Percentiles rank a stretch among this genome's conserved stretches.
These are phyloP conservation scores for Bombylius major DNA, from an alignment of 2,888 invertebrate genomes.

Conservation along the genomic window DNA sequence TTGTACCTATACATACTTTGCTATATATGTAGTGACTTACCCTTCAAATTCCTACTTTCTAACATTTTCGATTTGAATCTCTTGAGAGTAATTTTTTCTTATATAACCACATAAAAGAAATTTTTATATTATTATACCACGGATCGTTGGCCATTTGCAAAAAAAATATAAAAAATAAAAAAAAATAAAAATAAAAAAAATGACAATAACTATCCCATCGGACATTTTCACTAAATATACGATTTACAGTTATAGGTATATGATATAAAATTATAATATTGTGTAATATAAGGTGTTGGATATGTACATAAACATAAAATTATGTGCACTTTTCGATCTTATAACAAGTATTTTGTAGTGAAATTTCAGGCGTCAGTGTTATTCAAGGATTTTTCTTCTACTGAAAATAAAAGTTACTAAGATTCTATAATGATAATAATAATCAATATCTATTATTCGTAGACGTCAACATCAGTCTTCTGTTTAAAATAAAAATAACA, in stretches of 20 bases:
- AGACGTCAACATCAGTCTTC: too few species aligned
- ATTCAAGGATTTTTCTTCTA: too few species aligned
- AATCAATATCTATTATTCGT: too few species aligned
- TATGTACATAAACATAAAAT: neutral
- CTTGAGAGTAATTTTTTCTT: conserved; percentile 3
- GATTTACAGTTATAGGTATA: conserved; percentile 5
- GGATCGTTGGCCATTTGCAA: conserved; percentile 8
- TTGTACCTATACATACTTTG: neutral
- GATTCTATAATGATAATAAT: too few species aligned
- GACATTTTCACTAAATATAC: conserved; percentile 7
- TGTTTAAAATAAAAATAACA: too few species aligned
- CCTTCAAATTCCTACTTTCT: neutral
- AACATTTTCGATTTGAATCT: neutral
- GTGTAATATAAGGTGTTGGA: neutral
- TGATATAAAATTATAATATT: neutral
- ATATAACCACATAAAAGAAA: conserved; percentile 5
- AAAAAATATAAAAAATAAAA: neutral
- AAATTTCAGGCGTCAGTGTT: too few species aligned
- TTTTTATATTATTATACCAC: conserved; percentile 5
- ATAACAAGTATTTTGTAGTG: too few species aligned
- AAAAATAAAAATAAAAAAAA: neutral
- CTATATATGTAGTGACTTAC: neutral
- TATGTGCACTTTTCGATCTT: too few species aligned
- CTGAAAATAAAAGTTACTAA: too few species aligned
- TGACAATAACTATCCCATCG: neutral